A percentile compares a stretch with the other conserved stretches of the same genome.
phyloP scores from a whole-genome alignment of 2,113 vertebrate genomes.

The Macroglossus sobrinus region DNA sequence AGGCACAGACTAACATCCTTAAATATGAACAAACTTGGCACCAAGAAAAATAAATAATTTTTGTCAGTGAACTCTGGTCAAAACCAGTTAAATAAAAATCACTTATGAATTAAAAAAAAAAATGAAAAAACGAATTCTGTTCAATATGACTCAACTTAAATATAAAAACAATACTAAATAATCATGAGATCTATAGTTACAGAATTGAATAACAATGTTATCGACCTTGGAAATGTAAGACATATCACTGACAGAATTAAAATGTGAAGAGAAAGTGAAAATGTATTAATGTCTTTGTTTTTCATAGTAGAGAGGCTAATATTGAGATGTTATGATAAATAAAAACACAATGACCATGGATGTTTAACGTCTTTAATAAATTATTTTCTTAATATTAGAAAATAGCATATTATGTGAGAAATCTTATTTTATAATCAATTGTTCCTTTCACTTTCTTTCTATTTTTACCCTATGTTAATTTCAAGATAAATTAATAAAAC shows the following conservation, averaged over 20 bases:
- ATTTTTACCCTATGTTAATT: neutral
- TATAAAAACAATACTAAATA: neutral
- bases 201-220: neutral
- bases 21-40: neutral
- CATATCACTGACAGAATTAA: neutral
- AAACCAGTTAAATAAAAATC: neutral
- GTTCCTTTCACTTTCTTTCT: neutral
- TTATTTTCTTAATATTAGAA: neutral
- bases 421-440: neutral
- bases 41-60: neutral
- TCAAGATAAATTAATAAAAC: neutral
- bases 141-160: neutral
- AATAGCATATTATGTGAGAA: neutral
- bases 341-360: neutral
- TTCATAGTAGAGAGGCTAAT: neutral
- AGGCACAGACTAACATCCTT: neutral
- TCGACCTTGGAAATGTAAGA: neutral
- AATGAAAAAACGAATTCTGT: neutral
- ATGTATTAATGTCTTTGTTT: neutral
- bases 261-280: neutral
- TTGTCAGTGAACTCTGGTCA: neutral
- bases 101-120: neutral
- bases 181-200: accelerated
- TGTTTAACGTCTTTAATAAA: neutral
- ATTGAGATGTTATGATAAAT: neutral